Evolutionary conservation across 1,140 invertebrate genomes (phyloP).

Genomic region (Cydia fagiglandana): DNA sequence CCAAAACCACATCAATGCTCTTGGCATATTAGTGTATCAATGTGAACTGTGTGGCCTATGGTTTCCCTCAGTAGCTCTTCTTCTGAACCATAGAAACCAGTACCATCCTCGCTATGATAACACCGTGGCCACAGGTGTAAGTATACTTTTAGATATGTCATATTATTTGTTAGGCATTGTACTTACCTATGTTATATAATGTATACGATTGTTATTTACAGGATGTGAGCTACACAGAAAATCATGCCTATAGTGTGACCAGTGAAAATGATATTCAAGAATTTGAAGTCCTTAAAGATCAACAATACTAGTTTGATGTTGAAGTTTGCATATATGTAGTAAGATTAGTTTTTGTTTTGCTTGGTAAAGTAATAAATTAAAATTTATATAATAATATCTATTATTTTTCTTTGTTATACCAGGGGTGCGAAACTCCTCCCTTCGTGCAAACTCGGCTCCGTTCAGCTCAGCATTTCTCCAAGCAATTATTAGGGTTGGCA

Average conservation of each 20-base stretch:
- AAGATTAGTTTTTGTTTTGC: background rate
- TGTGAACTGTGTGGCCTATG: constrained; percentile 67
- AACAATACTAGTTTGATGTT: background rate
- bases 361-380: background rate
- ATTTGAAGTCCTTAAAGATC: background rate
- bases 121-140: constrained; percentile 35
- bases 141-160: constrained; percentile 32
- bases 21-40: constrained; percentile 56
- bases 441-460: too few relatives aligned
- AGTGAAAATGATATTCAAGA: background rate
- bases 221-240: constrained; percentile 16
- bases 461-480: too few relatives aligned
- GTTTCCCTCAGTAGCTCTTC: constrained; percentile 49
- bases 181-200: too few relatives aligned
- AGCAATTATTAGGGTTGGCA: too few relatives aligned
- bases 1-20: constrained; percentile 42
- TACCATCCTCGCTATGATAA: constrained; percentile 49
- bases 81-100: constrained; percentile 60
- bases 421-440: too few relatives aligned
- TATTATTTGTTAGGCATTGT: constrained; percentile 12
- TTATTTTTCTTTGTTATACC: constrained; percentile 24
- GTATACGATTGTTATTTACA: constrained; percentile 32
- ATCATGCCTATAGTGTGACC: constrained; percentile 14
- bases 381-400: constrained; percentile 19
- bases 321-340: background rate